phyloP scores from a whole-genome alignment of 30 jellyfish, hydroid and myxozoan species.

The Pseudorhiza aurosa region DNA sequence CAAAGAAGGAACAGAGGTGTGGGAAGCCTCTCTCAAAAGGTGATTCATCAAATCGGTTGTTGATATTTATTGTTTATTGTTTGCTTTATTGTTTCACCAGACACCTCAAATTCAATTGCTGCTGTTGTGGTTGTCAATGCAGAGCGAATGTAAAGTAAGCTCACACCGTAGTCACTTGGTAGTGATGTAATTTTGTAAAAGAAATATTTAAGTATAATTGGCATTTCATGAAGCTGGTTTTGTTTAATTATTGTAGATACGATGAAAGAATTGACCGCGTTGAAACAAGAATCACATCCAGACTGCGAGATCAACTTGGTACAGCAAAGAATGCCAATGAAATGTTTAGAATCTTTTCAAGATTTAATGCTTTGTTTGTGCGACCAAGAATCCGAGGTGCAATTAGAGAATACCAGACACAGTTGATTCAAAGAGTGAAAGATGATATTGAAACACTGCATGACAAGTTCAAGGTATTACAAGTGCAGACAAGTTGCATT shows the following conservation, averaged over 20 bases:
- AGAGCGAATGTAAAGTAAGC: too few species aligned
- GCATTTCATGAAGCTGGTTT: background rate
- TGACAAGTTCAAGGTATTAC: slow-evolving; percentile 89
- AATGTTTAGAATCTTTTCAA: slow-evolving; percentile 89
- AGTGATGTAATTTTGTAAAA: too few species aligned
- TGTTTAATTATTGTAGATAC: slow-evolving; percentile 31
- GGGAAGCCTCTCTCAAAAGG: slow-evolving; percentile 95
- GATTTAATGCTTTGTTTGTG: slow-evolving; percentile 90
- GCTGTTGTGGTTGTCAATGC: background rate
- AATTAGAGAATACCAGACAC: slow-evolving; percentile 89
- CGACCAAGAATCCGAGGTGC: slow-evolving; percentile 95
- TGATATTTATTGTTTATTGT: background rate
- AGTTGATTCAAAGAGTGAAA: slow-evolving; percentile 84
- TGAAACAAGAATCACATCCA: slow-evolving; percentile 88
- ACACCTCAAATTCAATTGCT: background rate
- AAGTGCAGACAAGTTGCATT: too few species aligned
- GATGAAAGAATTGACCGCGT: slow-evolving; percentile 93
- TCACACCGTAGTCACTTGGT: too few species aligned
- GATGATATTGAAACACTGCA: slow-evolving; percentile 95
- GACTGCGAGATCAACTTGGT: slow-evolving; percentile 92
- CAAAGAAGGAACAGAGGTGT: slow-evolving; percentile 89
- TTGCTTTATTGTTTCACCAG: background rate
- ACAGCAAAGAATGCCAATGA: slow-evolving; percentile 98
- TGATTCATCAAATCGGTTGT: background rate
- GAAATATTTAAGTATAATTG: too few species aligned